These are phyloP conservation scores for Nycticebus coucang DNA, from an alignment of 2,113 vertebrate genomes.

Conservation along the genomic window DNA sequence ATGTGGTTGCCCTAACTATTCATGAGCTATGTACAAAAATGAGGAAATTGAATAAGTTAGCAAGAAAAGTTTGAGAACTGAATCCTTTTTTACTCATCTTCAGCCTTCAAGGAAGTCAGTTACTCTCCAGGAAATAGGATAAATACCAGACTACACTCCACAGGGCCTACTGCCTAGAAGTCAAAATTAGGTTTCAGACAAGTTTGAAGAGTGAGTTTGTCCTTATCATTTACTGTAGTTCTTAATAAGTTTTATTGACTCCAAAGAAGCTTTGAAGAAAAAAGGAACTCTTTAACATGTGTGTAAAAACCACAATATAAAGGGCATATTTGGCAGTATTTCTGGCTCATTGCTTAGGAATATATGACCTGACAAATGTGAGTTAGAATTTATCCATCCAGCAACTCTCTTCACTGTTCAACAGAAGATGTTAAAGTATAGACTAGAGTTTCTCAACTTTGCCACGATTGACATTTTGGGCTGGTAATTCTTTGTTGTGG, in stretches of 20 bases:
- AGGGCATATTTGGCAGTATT: neutral
- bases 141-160: neutral
- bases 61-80: neutral
- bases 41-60: neutral
- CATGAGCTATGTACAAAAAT: neutral
- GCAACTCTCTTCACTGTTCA: neutral
- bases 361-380: neutral
- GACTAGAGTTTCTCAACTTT: neutral
- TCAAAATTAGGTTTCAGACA: neutral
- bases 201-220: neutral
- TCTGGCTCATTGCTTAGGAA: conserved; percentile 62
- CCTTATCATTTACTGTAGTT: conserved; percentile 18
- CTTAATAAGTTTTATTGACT: conserved; percentile 56
- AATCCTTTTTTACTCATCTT: neutral
- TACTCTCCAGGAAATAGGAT: neutral
- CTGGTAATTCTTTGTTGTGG: neutral
- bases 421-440: neutral
- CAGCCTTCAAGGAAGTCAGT: neutral
- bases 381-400: conserved; percentile 34
- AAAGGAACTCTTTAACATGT: conserved; percentile 19
- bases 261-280: conserved; percentile 63
- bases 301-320: conserved; percentile 37
- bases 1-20: neutral
- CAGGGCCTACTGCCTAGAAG: neutral
- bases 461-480: neutral